Evolutionary conservation across 2,113 vertebrate species (phyloP).

Genomic region (Aptenodytes patagonicus): DNA sequence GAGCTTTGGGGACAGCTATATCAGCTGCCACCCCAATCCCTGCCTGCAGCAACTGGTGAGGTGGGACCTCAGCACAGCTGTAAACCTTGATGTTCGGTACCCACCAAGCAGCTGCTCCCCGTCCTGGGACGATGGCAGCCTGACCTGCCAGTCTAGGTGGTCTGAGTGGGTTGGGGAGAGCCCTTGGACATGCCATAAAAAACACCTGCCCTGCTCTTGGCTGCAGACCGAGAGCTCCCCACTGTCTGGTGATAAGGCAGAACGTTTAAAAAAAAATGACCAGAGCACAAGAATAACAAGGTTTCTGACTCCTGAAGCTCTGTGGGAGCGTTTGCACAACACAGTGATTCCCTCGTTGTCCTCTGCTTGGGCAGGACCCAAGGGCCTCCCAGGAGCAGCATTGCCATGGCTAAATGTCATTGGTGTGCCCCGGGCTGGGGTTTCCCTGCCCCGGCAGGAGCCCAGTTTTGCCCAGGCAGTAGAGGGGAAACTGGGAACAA

Average conservation of each 20-base stretch:
- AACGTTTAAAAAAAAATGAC: background rate
- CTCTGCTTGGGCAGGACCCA: background rate
- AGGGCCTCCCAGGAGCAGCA: background rate
- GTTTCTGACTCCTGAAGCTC: background rate
- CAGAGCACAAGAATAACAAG: background rate
- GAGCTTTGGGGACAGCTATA: background rate
- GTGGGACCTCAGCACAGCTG: background rate
- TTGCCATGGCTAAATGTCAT: background rate
- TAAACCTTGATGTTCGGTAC: background rate
- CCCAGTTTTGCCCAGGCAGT: background rate
- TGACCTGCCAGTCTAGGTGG: background rate
- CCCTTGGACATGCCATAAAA: background rate
- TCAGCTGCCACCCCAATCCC: background rate
- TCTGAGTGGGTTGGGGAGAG: background rate
- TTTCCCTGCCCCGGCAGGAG: background rate
- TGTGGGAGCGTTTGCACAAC: background rate
- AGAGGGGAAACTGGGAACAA: background rate
- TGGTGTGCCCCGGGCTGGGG: background rate
- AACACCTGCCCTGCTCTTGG: background rate
- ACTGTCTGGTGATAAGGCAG: fast-evolving
- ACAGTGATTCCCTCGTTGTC: background rate
- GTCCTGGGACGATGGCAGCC: background rate
- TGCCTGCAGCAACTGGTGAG: background rate
- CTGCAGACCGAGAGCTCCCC: background rate
- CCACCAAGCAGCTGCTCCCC: background rate